Evolutionary conservation across 2,888 invertebrate genomes (phyloP), one percentile per base, ranked within the genome.

Genomic region (Parnassius smintheus): DNA sequence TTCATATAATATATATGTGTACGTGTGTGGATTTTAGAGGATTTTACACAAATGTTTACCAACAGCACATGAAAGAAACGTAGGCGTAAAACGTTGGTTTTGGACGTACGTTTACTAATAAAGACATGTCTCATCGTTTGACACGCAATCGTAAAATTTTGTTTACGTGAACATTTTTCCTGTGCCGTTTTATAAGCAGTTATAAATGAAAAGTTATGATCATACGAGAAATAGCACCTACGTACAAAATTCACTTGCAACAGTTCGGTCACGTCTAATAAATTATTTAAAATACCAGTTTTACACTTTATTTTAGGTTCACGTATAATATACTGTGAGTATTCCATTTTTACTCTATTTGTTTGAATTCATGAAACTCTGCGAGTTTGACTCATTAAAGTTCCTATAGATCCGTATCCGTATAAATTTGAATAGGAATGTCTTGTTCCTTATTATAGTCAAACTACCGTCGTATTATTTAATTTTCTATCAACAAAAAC

Each of bases 71-170:
- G 46, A 41, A 63, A 66, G 68, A 61, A 70, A 77, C 75, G 86
- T 87, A 81, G 87, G 88, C 70, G 83, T 78, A 67, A 76, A 74
- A 75, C 76, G 76, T 73, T 77, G 76, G 75, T 78, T 80, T 72
- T 74, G 68, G 71, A 66, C 72, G 78, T 81, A 81, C 80, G 77
- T 75, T 75, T 72, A 79, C 80, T 82, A 84, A 86, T 85, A 84
- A 75, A 87, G 82, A 78, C 78, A 78, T 86, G 83, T 83, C 80
- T 82, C 78, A 82, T 77, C 75, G 70, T 80, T 77, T 78, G 79
- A 81, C 82, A 77, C 72, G 75, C 78, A 81, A 79, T 77, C 77
- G 78, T 82, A 78, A 80, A 76, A 70, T 66, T 79, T 77, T 81
- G 75, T 81, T 81, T 80, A 78, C 76, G 70, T 72, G 73, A 63